Conservation (phyloP, 2,113 vertebrate genomes). For the Pollachius pollachius region DNA sequence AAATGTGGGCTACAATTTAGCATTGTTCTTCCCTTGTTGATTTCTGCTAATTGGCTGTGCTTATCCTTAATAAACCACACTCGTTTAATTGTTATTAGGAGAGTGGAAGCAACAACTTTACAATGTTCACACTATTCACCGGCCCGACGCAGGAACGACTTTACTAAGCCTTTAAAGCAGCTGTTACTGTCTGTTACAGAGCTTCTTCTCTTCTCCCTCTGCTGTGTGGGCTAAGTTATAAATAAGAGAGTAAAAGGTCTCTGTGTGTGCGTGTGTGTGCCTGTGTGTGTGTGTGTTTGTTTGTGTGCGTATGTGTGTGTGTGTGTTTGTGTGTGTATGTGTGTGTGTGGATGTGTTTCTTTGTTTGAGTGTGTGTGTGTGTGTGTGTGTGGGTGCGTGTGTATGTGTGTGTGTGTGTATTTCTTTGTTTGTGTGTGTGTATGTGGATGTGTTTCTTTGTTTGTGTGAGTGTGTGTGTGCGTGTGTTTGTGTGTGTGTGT, state of each 20-base stretch:
- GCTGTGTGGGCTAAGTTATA: conserved; percentile 60
- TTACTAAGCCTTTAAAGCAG: conserved; percentile 38
- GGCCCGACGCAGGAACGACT: conserved; percentile 25
- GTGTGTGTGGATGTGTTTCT: conserved; percentile 20
- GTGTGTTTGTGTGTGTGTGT: too few species aligned
- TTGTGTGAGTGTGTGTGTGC: background rate
- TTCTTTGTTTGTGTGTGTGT: background rate
- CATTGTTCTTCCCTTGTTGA: too few species aligned
- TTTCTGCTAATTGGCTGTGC: too few species aligned
- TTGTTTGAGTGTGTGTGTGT: conserved; percentile 54
- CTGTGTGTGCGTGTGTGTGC: background rate
- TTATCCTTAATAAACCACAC: too few species aligned
- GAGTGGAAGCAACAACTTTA: too few species aligned
- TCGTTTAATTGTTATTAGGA: too few species aligned
- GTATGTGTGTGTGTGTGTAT: conserved; percentile 33
- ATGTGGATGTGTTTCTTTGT: background rate
- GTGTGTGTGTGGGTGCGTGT: conserved; percentile 49
- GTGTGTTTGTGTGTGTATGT: background rate
- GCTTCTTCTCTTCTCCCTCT: conserved; percentile 40
- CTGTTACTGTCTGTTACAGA: conserved; percentile 59
- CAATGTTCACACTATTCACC: conserved; percentile 22
- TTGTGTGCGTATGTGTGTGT: background rate
- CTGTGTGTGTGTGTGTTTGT: background rate
- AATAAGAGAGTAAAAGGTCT: conserved; percentile 60
- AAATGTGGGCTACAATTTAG: too few species aligned